Base-by-base conservation (phyloP, 1,140 invertebrate genomes). In the Heterodera schachtii region DNA sequence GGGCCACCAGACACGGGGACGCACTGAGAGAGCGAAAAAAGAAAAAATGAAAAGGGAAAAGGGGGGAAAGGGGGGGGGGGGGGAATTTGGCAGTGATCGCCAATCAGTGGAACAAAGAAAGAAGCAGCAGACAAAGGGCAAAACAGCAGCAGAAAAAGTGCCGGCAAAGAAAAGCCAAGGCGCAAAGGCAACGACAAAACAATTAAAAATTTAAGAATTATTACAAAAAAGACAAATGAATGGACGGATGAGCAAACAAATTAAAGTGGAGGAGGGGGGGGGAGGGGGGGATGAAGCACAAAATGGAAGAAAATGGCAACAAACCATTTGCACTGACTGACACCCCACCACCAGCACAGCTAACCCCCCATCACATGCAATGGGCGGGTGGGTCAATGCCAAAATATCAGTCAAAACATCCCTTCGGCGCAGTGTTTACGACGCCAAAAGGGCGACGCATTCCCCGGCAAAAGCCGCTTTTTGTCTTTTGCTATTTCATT, bases 1-100 rank as follows among this genome's bases (percentile, higher is more conserved):
- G 49, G 46, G 66, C 21, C 64, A 78, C 76, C 60, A 78, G 76
- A 78, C 75, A 78, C 46, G 21, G 49, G 67, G 67, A 57, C n/a
- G 52, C 9, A 60, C 57, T 60, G 57, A 5, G 60, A 73, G 46
- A 76, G 57, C 19, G 57, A 31, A 31, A 31, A 31, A 31, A 31
- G 31, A 31, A 31, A 31, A 31, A 31, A 31, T 31, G 31, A 60
- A 75, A 44, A 46, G 60, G 47, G n/a, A 6, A 31, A n/a, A 21
- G 49, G 66, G 52, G n/a, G 44, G n/a, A 3, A 13, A n/a, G n/a
- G 44, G 64, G n/a, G 47, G 21, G 66, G 52, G n/a, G 44, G n/a
- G 8, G 41, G 60, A 70, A 70, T 70, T 70, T 78, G 21, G 60
- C 52, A 78, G 46, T 46, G n/a, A 71, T 47, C 46, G 43, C 66